A percentile compares a stretch with the other conserved stretches of the same genome.
phyloP scores from a whole-genome alignment of 2,797 vertebrate species.

The Myoxocephalus aenaeus region DNA sequence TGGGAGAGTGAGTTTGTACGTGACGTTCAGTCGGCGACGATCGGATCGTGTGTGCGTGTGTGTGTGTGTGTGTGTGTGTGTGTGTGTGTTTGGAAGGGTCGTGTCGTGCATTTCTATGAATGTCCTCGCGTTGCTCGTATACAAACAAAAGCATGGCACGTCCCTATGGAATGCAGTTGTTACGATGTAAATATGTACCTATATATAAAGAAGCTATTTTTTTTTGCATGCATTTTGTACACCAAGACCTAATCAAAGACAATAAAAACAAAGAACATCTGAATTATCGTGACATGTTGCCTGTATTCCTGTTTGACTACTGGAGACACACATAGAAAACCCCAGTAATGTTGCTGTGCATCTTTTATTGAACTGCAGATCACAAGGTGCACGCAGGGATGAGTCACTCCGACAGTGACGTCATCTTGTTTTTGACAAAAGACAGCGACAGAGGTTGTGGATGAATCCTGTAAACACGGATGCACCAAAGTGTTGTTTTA shows the following conservation, averaged over 20 bases:
- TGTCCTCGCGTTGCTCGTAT: constrained; percentile 60
- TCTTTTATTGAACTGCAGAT: constrained; percentile 54
- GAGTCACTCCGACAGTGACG: constrained; percentile 20
- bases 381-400: constrained; percentile 34
- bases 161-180: constrained; percentile 76
- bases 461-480: constrained; percentile 25
- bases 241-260: constrained; percentile 80
- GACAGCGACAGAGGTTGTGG: neutral
- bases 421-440: constrained; percentile 20
- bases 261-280: constrained; percentile 76
- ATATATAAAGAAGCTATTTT: constrained; percentile 91
- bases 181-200: constrained; percentile 92
- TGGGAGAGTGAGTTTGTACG: constrained; percentile 52
- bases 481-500: neutral
- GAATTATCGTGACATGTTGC: constrained; percentile 29
- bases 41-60: no score
- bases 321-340: neutral
- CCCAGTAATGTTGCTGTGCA: constrained; percentile 19
- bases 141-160: constrained; percentile 80
- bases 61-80: constrained; percentile 36
- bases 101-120: constrained; percentile 31
- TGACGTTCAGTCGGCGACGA: no score
- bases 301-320: constrained; percentile 6
- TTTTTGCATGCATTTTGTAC: constrained; percentile 96
- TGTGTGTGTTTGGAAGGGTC: constrained; percentile 27